Conservation (phyloP, 2,888 invertebrate species). For the Drosophila mettleri region DNA sequence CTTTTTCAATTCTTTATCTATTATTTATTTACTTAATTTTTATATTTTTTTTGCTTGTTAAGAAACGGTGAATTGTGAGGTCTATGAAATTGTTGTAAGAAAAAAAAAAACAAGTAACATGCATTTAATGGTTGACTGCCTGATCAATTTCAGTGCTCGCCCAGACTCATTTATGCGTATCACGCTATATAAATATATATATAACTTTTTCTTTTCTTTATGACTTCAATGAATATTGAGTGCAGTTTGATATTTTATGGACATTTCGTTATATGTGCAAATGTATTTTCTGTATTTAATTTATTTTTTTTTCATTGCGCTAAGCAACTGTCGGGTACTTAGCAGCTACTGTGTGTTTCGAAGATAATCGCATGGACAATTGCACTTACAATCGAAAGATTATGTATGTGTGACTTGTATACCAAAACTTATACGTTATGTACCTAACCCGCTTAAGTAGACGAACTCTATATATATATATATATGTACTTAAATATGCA, state of each 20-base stretch:
- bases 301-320: constrained; percentile 16
- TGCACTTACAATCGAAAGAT: constrained; percentile 11
- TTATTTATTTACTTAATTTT: no score
- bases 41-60: constrained; percentile 3
- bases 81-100: constrained; percentile 8
- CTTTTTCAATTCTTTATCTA: no score
- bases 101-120: constrained; percentile 38
- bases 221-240: constrained; percentile 19
- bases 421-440: not conserved
- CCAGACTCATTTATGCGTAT: constrained; percentile 29
- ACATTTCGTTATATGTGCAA: constrained; percentile 3
- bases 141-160: constrained; percentile 23
- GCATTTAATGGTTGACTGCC: constrained; percentile 36
- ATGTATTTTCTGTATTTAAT: constrained; percentile 8
- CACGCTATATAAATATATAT: constrained; percentile 19
- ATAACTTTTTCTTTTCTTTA: not conserved
- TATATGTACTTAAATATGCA: constrained; percentile 3
- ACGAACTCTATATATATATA: not conserved
- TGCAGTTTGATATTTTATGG: constrained; percentile 9
- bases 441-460: constrained; percentile 24
- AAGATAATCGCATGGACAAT: constrained; percentile 34
- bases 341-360: constrained; percentile 5
- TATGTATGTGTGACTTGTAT: not conserved
- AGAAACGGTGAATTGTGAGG: constrained; percentile 17
- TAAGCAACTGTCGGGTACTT: constrained; percentile 21